Percentiles rank a stretch among this genome's conserved stretches.
These are phyloP conservation scores for Ariolimax columbianus DNA, from an alignment of 2,888 invertebrate species.

Conservation along the genomic window DNA sequence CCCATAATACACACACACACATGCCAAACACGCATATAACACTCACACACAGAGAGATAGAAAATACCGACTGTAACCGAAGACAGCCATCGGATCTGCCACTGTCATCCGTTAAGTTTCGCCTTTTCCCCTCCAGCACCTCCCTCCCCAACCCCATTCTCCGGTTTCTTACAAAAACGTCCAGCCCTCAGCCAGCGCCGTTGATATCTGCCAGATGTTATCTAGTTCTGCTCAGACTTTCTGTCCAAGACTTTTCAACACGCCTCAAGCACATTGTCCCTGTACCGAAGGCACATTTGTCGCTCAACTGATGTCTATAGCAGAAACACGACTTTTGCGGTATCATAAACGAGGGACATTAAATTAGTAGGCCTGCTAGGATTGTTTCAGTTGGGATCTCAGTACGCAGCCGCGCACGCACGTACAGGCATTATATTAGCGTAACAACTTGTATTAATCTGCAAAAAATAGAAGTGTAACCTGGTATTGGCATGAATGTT, in stretches of 20 bases:
- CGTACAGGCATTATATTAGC: too few relatives aligned
- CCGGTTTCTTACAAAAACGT: background rate
- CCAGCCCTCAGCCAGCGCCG: background rate
- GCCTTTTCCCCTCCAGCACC: background rate
- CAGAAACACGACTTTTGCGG: background rate
- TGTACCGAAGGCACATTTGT: background rate
- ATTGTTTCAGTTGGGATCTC: too few relatives aligned
- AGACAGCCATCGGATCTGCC: background rate
- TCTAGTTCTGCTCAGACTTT: background rate
- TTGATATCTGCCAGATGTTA: background rate
- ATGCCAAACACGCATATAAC: too few relatives aligned
- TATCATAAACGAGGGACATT: background rate
- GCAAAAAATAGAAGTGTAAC: too few relatives aligned
- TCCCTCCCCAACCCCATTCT: background rate
- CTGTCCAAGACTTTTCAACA: background rate
- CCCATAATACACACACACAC: too few relatives aligned
- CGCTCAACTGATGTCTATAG: background rate
- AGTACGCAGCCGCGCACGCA: too few relatives aligned
- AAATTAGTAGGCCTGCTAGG: too few relatives aligned
- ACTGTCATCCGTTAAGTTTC: background rate
- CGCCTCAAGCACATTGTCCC: too few relatives aligned
- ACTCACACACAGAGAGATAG: too few relatives aligned
- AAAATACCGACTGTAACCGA: background rate
- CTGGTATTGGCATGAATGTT: too few relatives aligned
- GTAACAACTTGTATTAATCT: too few relatives aligned